A percentile compares a stretch with the other conserved stretches of the same genome.
Evolutionary conservation across 1,140 invertebrate genomes (phyloP).

Genomic region (Armadillidium nasatum): DNA sequence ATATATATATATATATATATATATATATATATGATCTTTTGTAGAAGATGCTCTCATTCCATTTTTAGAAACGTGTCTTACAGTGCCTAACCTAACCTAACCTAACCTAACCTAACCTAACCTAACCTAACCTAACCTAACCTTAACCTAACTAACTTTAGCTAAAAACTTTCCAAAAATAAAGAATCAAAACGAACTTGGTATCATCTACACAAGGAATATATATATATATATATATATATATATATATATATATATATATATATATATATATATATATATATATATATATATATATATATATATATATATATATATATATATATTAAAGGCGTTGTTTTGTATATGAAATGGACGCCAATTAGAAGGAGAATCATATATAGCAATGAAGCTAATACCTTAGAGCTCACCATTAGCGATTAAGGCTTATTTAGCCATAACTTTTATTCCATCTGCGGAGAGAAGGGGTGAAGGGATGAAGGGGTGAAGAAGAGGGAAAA

Average conservation of each 20-base stretch:
- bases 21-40: not conserved
- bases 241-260: conserved; percentile 11
- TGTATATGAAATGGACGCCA: conserved; percentile 1
- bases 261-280: not conserved
- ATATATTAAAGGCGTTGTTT: not conserved
- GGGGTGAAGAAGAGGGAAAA: too few relatives aligned
- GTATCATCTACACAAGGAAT: too few relatives aligned
- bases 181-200: too few relatives aligned
- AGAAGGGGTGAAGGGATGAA: too few relatives aligned
- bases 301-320: conserved; percentile 6
- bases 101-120: too few relatives aligned
- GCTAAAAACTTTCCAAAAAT: too few relatives aligned
- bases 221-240: not conserved
- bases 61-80: too few relatives aligned
- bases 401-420: conserved; percentile 1
- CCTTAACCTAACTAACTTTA: too few relatives aligned
- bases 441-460: not conserved
- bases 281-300: not conserved
- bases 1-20: conserved; percentile 10
- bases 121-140: too few relatives aligned
- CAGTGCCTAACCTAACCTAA: too few relatives aligned
- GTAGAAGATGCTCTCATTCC: too few relatives aligned
- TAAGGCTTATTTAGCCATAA: not conserved
- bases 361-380: not conserved
- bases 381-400: not conserved